Evolutionary conservation across 2,888 invertebrate species (phyloP), one percentile per base, ranked within the genome.

Genomic region (Homarus gammarus): DNA sequence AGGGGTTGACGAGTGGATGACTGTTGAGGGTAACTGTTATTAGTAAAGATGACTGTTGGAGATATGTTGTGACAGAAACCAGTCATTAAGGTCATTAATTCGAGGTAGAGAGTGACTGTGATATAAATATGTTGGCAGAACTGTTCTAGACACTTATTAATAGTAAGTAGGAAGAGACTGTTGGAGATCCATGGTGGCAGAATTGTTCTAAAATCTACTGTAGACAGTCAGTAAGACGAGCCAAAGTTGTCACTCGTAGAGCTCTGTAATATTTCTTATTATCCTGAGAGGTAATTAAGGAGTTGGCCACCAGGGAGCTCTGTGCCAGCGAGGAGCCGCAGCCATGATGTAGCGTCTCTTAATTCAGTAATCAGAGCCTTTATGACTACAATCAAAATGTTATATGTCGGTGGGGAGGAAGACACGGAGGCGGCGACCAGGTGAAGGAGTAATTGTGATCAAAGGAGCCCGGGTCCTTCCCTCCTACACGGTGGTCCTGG

Each of bases 381-480:
- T 64, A 64, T 27, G 64, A 64, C 64, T 27, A 12, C 64, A 64
- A 64, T 64, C 64, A 64, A 27, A 27, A 64, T 64, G 64, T n/a
- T 64, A 27, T 64, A 64, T 64, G 64, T 64, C 64, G 3, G 64
- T 5, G n/a, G 31, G 64, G 64, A 0, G n/a, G 64, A 22, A 56
- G 56, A 56, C 56, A 27, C 22, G 22, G n/a, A 64, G 64, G 64
- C 27, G 27, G 6, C 3, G 27, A 27, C 31, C 27, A n/a, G 31
- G 27, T 64, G 64, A 27, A 64, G 64, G 61, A 8, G 56, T 27
- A 64, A 64, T 64, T 5, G 56, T 56, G 1, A 64, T n/a, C 64
- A 56, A 56, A 22, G 18, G 56, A 22, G 56, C 64, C 64, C 27
- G 27, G 64, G 64, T 64, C 27, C 64, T 22, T 8, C 64, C 64